Evolutionary conservation across 2,113 vertebrate species (phyloP).

Genomic region (Dunckerocampus dactyliophorus): DNA sequence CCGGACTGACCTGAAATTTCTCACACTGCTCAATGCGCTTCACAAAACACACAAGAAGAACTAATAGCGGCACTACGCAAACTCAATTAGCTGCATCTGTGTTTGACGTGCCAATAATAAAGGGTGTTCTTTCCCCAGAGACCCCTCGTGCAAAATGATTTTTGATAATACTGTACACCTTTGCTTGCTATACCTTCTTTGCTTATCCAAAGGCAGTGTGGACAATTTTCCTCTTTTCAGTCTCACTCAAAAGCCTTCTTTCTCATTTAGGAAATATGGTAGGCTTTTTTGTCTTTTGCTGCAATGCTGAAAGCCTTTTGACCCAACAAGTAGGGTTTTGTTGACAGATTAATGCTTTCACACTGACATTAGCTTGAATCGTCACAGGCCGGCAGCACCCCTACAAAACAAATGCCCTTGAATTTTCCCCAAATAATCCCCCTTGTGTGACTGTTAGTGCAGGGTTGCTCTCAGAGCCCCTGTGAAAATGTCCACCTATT

Average conservation of each 20-base stretch:
- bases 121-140: slow-evolving; percentile 34
- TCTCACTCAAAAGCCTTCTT: slow-evolving; percentile 48
- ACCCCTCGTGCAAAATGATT: slow-evolving; percentile 56
- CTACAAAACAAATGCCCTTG: slow-evolving; percentile 68
- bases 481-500: slow-evolving; percentile 53
- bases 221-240: slow-evolving; percentile 69
- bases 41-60: too few relatives aligned
- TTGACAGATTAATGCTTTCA: slow-evolving; percentile 74
- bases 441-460: slow-evolving; percentile 55
- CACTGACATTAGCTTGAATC: slow-evolving; percentile 72
- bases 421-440: slow-evolving; percentile 77
- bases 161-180: slow-evolving; percentile 48
- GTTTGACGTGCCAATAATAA: slow-evolving; percentile 31
- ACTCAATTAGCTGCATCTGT: too few relatives aligned
- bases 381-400: slow-evolving; percentile 55
- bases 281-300: slow-evolving; percentile 35
- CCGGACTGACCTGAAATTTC: too few relatives aligned
- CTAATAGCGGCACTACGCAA: too few relatives aligned
- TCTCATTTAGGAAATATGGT: slow-evolving; percentile 40
- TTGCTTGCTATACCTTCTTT: slow-evolving; percentile 41
- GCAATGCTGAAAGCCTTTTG: slow-evolving; percentile 69
- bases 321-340: slow-evolving; percentile 74
- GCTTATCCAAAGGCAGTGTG: slow-evolving; percentile 62
- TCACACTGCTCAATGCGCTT: too few relatives aligned
- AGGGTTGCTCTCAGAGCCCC: slow-evolving; percentile 39